Evolutionary conservation across 2,888 invertebrate species (phyloP), one percentile per base, ranked within the genome.

Genomic region (Steromphala cineraria): DNA sequence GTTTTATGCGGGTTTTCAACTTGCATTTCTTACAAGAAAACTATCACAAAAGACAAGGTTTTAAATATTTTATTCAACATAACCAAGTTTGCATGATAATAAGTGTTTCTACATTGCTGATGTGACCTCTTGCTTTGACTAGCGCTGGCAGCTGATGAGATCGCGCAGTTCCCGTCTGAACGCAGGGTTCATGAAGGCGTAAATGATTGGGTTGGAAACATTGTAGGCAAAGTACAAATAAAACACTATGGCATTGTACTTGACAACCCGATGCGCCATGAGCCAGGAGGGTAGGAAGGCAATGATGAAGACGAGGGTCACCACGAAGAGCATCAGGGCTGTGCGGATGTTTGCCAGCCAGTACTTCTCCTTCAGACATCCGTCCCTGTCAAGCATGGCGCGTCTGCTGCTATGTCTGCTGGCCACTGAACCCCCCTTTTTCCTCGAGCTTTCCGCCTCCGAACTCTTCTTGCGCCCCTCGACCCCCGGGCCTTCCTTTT

Each of bases 291-390:
- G 93, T 46, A 92, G 83, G 85, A 92, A 93, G 15, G 92, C 91
- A 19, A 93, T 84, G 28, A 92, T 88, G 84, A 92, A 93, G 53
- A 92, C 92, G 4, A 92, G 87, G 36, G 92, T 92, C 17, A 93
- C 93, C n/a, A 92, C 92, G 86, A 93, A 93, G 78, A 93, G 82
- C 92, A 93, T 93, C n/a, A 88, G 87, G 7, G 93, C 93, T 31
- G 92, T 93, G 74, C 91, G 89, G 78, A 93, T 86, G 83, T 93
- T 93, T n/a, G 90, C 90, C 36, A 89, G 85, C 40, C 89, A 84
- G 53, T 87, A 87, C 75, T 88, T 85, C 81, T 89, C 89, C 74
- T 86, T 79, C 52, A 89, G 56, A 15, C 53, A 67, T 17, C 40
- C 74, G 71, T 83, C 81, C 40, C 55, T 79, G 71, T 83, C 83